Conservation (phyloP, 2,113 vertebrate genomes). For the Pimephales promelas region DNA sequence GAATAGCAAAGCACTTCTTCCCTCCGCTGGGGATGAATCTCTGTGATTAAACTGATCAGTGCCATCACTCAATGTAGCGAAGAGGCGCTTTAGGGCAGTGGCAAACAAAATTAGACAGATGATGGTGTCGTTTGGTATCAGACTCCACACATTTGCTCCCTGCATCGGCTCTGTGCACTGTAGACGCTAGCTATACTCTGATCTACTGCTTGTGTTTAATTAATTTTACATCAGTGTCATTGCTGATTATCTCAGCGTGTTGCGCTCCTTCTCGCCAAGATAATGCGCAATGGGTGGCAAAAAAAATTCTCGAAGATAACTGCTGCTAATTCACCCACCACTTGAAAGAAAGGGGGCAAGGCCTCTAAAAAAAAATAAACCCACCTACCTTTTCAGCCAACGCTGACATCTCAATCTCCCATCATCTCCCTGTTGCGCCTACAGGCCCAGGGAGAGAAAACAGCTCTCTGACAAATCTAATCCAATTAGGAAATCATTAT, state of each 20-base stretch:
- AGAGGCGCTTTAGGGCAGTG: constrained; percentile 50
- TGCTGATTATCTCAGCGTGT: constrained; percentile 70
- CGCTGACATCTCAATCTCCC: constrained; percentile 59
- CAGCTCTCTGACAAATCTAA: constrained; percentile 58
- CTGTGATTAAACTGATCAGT: constrained; percentile 57
- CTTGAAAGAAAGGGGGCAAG: constrained; percentile 58
- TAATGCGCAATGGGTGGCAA: constrained; percentile 71
- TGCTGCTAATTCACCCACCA: constrained; percentile 68
- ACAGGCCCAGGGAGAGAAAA: constrained; percentile 47
- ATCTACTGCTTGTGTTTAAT: constrained; percentile 60
- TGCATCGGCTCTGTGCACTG: not conserved
- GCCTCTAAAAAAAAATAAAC: constrained; percentile 58
- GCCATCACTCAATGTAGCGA: constrained; percentile 54
- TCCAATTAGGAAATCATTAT: constrained; percentile 61
- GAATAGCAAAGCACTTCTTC: constrained; percentile 48
- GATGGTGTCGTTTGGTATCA: constrained; percentile 41
- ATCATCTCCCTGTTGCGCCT: constrained; percentile 39
- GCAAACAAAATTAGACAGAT: constrained; percentile 57
- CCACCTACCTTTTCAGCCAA: constrained; percentile 59
- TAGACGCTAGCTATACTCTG: constrained; percentile 6
- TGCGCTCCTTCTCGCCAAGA: constrained; percentile 59
- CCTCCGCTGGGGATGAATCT: constrained; percentile 38
- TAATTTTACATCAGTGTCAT: constrained; percentile 74
- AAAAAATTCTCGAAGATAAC: constrained; percentile 69
- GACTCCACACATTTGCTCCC: constrained; percentile 6